These are phyloP conservation scores for Scartelaos histophorus DNA, from an alignment of 2,113 vertebrate genomes.

Conservation along the genomic window DNA sequence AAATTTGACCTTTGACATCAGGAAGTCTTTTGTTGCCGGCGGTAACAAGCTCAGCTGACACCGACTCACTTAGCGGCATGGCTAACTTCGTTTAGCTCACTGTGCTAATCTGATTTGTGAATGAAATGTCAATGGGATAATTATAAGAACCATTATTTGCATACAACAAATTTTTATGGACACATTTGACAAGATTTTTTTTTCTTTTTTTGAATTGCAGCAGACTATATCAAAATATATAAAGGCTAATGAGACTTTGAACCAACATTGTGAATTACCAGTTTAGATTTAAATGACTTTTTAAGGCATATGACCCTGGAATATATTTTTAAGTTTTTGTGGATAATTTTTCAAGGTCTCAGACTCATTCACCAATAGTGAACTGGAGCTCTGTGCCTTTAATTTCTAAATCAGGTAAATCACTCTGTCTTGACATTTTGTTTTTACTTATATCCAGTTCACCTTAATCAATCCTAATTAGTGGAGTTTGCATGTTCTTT, in stretches of 20 bases:
- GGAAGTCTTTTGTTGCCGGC: constrained; percentile 17
- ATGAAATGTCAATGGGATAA: constrained; percentile 18
- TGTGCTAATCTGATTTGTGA: constrained; percentile 12
- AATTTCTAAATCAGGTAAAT: constrained; percentile 20
- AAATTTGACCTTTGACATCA: constrained; percentile 63
- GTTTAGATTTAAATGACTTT: constrained; percentile 8
- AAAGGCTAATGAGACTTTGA: not conserved
- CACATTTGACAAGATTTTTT: not conserved
- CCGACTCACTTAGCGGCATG: constrained; percentile 16
- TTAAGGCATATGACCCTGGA: constrained; percentile 4
- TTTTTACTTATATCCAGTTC: not conserved
- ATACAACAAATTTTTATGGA: not conserved
- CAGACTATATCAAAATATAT: not conserved
- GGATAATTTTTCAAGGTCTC: not conserved
- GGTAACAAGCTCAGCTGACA: constrained; percentile 55
- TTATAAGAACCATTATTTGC: constrained; percentile 19
- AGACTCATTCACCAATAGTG: not conserved
- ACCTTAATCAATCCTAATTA: no score
- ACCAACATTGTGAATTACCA: not conserved
- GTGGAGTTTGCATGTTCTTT: no score
- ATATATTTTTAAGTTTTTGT: not conserved
- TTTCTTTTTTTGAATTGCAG: not conserved
- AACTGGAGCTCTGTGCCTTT: constrained; percentile 2
- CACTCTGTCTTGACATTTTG: constrained; percentile 6
- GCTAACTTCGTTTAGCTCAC: not conserved